A percentile compares a stretch with the other conserved stretches of the same genome.
Conservation (phyloP, 2,113 vertebrate species). For the Chloropsis cyanopogon region DNA sequence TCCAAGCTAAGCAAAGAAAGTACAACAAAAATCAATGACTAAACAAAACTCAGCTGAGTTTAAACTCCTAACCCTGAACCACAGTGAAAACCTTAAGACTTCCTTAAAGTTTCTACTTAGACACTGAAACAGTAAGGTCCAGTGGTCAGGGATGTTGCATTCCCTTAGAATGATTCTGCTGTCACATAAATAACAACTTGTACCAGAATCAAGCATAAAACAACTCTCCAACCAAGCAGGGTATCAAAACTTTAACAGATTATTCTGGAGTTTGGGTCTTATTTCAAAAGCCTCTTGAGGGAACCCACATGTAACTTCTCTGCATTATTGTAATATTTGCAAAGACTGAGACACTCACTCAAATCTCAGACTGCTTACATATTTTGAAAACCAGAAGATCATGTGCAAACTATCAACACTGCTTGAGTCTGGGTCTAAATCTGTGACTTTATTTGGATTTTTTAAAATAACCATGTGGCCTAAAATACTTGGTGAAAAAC, state of each 20-base stretch:
- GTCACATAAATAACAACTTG: not conserved
- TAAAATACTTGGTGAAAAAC: not conserved
- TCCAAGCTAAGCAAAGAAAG: not conserved
- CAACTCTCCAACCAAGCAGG: not conserved
- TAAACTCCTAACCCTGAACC: not conserved
- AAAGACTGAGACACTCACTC: not conserved
- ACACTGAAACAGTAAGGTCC: not conserved
- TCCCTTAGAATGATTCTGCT: not conserved
- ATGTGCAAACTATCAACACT: not conserved
- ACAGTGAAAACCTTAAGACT: not conserved
- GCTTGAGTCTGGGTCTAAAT: not conserved
- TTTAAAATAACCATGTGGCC: not conserved
- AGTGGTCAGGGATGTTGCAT: not conserved
- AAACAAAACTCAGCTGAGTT: not conserved
- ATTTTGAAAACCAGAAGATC: not conserved
- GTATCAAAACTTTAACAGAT: not conserved
- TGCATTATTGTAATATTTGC: not conserved
- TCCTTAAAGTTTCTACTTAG: not conserved
- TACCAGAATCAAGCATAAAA: not conserved
- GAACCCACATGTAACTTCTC: not conserved
- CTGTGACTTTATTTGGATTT: not conserved
- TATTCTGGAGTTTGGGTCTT: not conserved
- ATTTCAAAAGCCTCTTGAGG: not conserved
- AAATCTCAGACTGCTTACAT: not conserved
- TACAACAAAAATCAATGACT: not conserved